phyloP scores from a whole-genome alignment of 2,797 vertebrate genomes.

The Scyliorhinus canicula region DNA sequence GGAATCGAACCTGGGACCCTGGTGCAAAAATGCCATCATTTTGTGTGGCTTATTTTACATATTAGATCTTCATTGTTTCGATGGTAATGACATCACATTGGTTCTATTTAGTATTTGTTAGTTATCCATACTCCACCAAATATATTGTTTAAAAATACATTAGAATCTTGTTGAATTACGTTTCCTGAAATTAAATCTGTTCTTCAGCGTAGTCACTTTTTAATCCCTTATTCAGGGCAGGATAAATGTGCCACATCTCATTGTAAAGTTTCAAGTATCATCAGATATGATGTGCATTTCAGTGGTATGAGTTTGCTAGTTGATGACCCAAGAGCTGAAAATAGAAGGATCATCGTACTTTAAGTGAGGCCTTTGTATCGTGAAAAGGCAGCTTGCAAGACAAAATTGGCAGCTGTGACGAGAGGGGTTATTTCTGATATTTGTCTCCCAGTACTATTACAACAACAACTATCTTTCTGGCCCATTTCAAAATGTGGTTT shows the following conservation, averaged over 20 bases:
- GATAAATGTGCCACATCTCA: neutral
- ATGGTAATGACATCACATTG: neutral
- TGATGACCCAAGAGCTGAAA: constrained; percentile 26
- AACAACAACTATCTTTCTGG: neutral
- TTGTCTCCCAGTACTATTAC: neutral
- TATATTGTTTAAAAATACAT: neutral
- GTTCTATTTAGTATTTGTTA: neutral
- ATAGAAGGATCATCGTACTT: neutral
- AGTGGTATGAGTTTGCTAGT: neutral
- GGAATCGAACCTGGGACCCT: no score
- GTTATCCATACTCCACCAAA: neutral
- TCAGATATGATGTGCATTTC: neutral
- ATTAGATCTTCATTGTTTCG: neutral
- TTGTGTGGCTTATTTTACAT: neutral
- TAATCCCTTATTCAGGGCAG: neutral
- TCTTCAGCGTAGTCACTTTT: neutral
- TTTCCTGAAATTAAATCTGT: neutral
- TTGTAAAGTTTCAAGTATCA: neutral
- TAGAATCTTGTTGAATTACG: neutral
- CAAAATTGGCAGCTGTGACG: constrained; percentile 8
- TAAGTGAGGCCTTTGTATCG: neutral
- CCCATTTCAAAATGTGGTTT: neutral
- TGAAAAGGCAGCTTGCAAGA: neutral
- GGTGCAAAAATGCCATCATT: neutral
- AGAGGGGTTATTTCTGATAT: constrained; percentile 10